phyloP scores from a whole-genome alignment of 2,888 invertebrate genomes.

The Leptinotarsa tumamoca region DNA sequence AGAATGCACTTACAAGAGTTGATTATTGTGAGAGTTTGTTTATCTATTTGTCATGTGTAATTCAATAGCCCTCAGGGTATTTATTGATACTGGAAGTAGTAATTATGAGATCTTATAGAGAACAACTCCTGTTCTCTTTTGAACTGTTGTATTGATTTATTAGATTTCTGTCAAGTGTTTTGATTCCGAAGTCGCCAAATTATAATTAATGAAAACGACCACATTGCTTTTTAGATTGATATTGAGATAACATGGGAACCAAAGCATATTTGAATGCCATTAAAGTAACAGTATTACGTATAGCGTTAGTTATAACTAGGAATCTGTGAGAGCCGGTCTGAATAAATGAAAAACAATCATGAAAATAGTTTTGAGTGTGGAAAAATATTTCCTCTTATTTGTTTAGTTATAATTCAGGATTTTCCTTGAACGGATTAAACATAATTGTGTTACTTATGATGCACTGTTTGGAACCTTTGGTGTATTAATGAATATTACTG shows the following conservation, averaged over 20 bases:
- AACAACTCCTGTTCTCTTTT: neutral
- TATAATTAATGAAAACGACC: neutral
- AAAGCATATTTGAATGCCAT: neutral
- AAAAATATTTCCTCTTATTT: no score
- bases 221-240: slow-evolving; percentile 1
- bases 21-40: neutral
- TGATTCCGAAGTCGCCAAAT: neutral
- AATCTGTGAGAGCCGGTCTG: neutral
- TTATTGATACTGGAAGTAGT: slow-evolving; percentile 1
- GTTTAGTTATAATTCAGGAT: no score
- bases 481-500: no score
- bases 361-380: no score
- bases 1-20: neutral
- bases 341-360: no score
- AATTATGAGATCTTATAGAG: neutral
- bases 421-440: no score
- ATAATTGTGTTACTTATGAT: no score
- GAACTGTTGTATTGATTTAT: neutral
- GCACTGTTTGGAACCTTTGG: no score
- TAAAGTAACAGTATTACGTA: neutral
- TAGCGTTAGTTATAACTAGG: neutral
- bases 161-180: neutral
- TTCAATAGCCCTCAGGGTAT: neutral
- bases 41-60: neutral
- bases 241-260: neutral